Base-by-base conservation (phyloP, 2,797 vertebrate genomes). In the Brotula barbata region DNA sequence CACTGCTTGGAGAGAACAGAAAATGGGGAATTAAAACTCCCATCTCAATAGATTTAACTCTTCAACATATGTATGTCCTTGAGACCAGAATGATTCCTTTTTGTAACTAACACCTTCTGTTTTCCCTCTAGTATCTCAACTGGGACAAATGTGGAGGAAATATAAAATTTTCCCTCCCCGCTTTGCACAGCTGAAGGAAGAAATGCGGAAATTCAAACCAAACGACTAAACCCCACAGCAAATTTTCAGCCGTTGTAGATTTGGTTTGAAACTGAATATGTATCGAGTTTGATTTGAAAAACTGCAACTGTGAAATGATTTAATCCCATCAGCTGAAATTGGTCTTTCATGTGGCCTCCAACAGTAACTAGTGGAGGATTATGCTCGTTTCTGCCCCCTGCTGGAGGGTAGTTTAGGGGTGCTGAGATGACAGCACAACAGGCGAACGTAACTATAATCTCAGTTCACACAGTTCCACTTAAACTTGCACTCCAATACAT, bases 311-410 rank as follows among this genome's bases (percentile, higher is more conserved):
- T 50, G 15, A 20, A 20, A 17, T 9, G 13, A 37, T 17, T 19
- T 11, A n/a, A 53, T 20, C 16, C 10, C 16, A 42, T 42, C 41
- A 7, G 5, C 5, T 22, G 1, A 16, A 50, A n/a, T n/a, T n/a
- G n/a, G 15, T 33, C 36, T 48, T 42, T n/a, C 9, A 23, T 11
- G 33, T 15, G 7, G 50, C 14, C 39, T 56, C 25, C 33, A 19
- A 46, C 16, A 25, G 68, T 58, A 77, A 80, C 58, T 73, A 68
- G 52, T 58, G 49, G 74, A 78, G 75, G 70, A 25, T 56, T 75
- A 73, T 64, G 75, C 80, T 84, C 77, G 54, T 58, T 60, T 68
- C 78, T 84, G 88, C 88, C 86, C 88, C 58, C 88, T 90, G 88
- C 83, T 89, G 88, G 88, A 79, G n/a, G 39, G 20, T 6, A 23